A percentile compares a stretch with the other conserved stretches of the same genome.
These are phyloP conservation scores for Atrichornis clamosus DNA, from an alignment of 2,113 vertebrate genomes.

Conservation along the genomic window DNA sequence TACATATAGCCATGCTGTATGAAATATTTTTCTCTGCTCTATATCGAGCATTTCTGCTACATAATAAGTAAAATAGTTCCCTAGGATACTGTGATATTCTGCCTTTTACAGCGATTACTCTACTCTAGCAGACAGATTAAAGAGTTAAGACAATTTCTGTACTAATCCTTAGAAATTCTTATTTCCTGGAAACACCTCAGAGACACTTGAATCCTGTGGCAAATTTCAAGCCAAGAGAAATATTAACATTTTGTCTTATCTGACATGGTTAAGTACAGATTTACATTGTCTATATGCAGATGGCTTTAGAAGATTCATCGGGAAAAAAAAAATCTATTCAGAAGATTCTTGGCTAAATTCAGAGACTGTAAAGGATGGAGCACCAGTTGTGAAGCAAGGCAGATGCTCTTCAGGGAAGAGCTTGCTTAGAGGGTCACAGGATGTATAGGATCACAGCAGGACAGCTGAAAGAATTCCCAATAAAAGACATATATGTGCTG, in stretches of 20 bases:
- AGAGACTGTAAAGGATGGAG: background rate
- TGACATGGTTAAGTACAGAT: background rate
- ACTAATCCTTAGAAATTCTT: background rate
- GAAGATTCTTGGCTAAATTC: background rate
- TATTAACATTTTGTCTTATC: background rate
- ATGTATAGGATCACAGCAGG: background rate
- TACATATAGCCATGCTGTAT: background rate
- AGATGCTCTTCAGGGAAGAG: background rate
- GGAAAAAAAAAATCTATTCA: background rate
- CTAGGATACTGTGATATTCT: background rate
- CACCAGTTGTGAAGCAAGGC: background rate
- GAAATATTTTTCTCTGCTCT: background rate
- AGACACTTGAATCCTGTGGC: background rate
- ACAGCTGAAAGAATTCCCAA: background rate
- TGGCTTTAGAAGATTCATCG: background rate
- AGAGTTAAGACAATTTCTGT: background rate
- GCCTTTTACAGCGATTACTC: background rate
- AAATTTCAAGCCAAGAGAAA: background rate
- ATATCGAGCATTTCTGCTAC: background rate
- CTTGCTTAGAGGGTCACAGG: background rate
- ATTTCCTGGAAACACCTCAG: background rate
- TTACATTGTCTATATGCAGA: background rate
- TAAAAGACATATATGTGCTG: background rate
- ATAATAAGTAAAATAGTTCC: background rate
- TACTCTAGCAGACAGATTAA: background rate